Evolutionary conservation across 2,888 invertebrate species (phyloP).

Genomic region (Apodemia mormo): DNA sequence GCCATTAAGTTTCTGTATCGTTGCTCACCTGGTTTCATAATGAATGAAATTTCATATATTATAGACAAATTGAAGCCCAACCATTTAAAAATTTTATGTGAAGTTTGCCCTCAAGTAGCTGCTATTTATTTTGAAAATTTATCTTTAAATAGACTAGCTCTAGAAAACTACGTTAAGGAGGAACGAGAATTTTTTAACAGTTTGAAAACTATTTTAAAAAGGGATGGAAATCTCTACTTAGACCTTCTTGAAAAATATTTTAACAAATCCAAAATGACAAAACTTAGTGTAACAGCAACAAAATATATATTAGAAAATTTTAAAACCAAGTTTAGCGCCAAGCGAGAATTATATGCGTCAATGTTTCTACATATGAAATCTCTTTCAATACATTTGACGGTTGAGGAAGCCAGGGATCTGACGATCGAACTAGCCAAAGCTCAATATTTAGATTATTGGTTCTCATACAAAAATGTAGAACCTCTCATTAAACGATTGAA

Average conservation of each 20-base stretch:
- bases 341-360: conserved; percentile 52
- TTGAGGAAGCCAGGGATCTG: conserved; percentile 51
- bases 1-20: conserved; percentile 52
- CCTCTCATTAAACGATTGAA: conserved; percentile 50
- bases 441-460: conserved; percentile 47
- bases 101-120: conserved; percentile 48
- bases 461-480: conserved; percentile 52
- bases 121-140: conserved; percentile 52
- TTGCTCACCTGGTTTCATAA: conserved; percentile 50
- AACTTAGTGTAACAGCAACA: conserved; percentile 45
- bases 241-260: conserved; percentile 54
- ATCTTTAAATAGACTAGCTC: conserved; percentile 39
- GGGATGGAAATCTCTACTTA: conserved; percentile 47
- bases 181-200: conserved; percentile 44
- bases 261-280: conserved; percentile 31
- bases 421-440: conserved; percentile 50
- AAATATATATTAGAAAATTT: conserved; percentile 48
- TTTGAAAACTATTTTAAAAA: conserved; percentile 50
- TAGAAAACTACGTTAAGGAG: conserved; percentile 40
- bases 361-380: conserved; percentile 49
- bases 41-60: conserved; percentile 43
- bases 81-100: conserved; percentile 51
- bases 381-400: conserved; percentile 46
- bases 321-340: conserved; percentile 48
- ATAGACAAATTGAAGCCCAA: conserved; percentile 49